Conservation (phyloP, 2,797 vertebrate genomes). For the Poecilia picta region DNA sequence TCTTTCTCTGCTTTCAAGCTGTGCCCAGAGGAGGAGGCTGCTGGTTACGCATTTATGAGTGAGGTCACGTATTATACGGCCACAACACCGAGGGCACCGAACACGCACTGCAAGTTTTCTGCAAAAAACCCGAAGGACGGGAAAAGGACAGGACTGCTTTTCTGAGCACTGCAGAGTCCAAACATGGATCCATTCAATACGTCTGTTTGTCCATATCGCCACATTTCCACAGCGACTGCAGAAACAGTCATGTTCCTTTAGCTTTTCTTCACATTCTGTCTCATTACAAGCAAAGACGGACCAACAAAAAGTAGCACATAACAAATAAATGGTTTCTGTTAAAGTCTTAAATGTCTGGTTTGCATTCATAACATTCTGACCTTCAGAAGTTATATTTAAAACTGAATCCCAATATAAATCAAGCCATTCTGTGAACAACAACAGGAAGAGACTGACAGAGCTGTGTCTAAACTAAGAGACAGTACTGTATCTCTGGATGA, state of each 20-base stretch:
- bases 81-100: constrained; percentile 16
- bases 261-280: not conserved
- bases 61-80: constrained; percentile 44
- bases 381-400: too few species aligned
- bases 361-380: not conserved
- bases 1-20: constrained; percentile 16
- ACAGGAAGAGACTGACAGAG: too few species aligned
- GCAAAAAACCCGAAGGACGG: not conserved
- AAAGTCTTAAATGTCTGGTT: not conserved
- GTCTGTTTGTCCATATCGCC: constrained; percentile 22
- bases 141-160: not conserved
- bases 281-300: not conserved
- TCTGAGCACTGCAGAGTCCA: not conserved
- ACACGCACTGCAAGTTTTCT: not conserved
- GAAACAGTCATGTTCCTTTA: not conserved
- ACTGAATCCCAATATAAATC: not conserved
- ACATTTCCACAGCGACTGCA: not conserved
- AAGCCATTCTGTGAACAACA: not conserved
- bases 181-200: constrained; percentile 23
- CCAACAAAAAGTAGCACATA: not conserved
- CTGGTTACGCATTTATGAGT: constrained; percentile 28
- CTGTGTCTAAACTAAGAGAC: not conserved
- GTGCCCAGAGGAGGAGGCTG: not conserved
- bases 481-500: too few species aligned
- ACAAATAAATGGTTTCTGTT: not conserved